These are phyloP conservation scores for Threskiornis aethiopicus DNA, from an alignment of 2,797 vertebrate genomes.

Conservation along the genomic window DNA sequence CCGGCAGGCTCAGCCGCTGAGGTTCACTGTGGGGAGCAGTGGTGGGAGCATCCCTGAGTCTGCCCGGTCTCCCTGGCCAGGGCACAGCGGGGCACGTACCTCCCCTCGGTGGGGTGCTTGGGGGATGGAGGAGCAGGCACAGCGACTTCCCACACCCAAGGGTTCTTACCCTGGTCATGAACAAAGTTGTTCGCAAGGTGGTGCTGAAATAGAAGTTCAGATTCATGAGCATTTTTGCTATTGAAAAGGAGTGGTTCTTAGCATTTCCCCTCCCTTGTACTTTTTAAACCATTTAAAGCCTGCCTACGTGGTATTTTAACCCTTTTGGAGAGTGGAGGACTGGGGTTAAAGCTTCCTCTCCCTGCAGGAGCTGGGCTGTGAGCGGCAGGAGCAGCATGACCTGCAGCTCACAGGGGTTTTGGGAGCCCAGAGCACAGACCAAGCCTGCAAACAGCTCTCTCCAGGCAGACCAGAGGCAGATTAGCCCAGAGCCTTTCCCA, in stretches of 20 bases:
- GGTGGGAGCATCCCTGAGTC: not conserved
- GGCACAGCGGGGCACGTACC: not conserved
- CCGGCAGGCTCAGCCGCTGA: not conserved
- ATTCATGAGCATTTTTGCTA: not conserved
- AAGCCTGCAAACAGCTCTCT: not conserved
- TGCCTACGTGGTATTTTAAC: not conserved
- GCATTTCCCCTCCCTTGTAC: not conserved
- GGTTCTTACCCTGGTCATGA: not conserved
- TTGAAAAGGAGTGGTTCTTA: not conserved
- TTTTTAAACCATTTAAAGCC: not conserved
- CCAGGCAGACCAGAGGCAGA: not conserved
- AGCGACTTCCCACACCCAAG: not conserved
- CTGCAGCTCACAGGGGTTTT: too few species aligned
- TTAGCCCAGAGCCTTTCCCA: not conserved
- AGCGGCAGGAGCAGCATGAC: not conserved
- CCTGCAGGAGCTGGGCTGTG: not conserved
- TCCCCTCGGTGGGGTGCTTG: not conserved
- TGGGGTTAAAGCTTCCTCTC: not conserved
- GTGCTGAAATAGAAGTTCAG: not conserved
- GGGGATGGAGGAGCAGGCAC: not conserved
- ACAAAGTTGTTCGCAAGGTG: not conserved
- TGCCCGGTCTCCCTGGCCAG: not conserved
- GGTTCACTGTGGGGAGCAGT: not conserved
- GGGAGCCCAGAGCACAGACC: not conserved
- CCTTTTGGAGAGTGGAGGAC: not conserved